Evolutionary conservation across 2,113 vertebrate species (phyloP), one percentile per base, ranked within the genome.

Genomic region (Nerophis lumbriciformis): DNA sequence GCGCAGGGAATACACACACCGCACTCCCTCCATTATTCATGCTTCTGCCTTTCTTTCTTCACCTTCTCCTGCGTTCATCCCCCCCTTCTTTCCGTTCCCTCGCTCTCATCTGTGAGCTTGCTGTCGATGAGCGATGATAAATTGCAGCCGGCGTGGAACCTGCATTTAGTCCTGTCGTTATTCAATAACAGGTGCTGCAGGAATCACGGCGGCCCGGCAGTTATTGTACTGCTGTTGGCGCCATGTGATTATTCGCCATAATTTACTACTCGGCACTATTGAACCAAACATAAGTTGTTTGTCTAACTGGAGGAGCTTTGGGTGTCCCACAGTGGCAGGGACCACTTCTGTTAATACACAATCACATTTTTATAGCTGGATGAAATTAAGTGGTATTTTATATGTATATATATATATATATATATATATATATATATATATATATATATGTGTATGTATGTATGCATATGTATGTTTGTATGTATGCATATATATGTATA

Each of bases 21-120:
- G 58, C 76, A 36, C 75, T 66, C 52, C 39, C 61, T 82, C 86
- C 83, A 88, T 89, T 84, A 89, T 88, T 88, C 85, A 88, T 86
- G 69, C 54, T 55, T 50, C 65, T 49, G 65, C 65, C 59, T 80
- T 71, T 53, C 64, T 73, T 38, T 68, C 67, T 47, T 48, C 75
- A 60, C 78, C 59, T 49, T 66, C 52, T 19, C 44, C 36, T 61
- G 7, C 64, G 59, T 47, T 71, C 63, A 44, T 53, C 58, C 53
- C 61, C 56, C 44, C 39, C 28, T 28, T 48, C 49, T 48, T 53
- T 38, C 45, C 39, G 10, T 53, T n/a, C 50, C 12, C 50, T 14
- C 63, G 21, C 68, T 45, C 71, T 57, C 55, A 61, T 69, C 65
- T 73, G 65, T 13, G 66, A 61, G 48, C 61, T 14, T 5, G 68